Evolutionary conservation across 2,797 vertebrate species (phyloP).

Genomic region (Petrocephalus schoutedeni): DNA sequence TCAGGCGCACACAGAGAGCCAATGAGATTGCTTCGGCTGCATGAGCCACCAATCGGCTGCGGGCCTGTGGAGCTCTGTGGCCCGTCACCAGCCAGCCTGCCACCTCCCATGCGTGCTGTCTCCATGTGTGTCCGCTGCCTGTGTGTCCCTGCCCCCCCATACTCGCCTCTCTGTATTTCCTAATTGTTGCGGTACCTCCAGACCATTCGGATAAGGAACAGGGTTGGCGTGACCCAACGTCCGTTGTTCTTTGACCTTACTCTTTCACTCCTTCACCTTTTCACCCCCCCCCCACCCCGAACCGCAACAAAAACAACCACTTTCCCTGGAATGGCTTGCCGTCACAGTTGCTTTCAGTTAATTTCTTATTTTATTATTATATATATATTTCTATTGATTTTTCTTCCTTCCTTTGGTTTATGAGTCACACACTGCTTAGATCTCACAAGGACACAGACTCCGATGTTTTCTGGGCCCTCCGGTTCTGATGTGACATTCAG

Average conservation of each 20-base stretch:
- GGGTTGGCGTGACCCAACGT: slow-evolving; percentile 24
- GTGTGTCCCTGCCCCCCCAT: slow-evolving; percentile 28
- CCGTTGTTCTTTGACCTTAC: slow-evolving; percentile 19
- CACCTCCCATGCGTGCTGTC: slow-evolving; percentile 43
- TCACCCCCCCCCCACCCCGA: neutral
- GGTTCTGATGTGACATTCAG: slow-evolving; percentile 19
- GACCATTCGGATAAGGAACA: slow-evolving; percentile 48
- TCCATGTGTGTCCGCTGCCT: neutral
- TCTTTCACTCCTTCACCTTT: slow-evolving; percentile 26
- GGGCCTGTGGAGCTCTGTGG: slow-evolving; percentile 38
- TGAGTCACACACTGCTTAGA: slow-evolving; percentile 46
- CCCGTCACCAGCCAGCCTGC: slow-evolving; percentile 48
- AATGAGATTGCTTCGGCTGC: slow-evolving; percentile 40
- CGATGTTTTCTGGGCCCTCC: slow-evolving; percentile 34
- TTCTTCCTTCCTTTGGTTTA: slow-evolving; percentile 30
- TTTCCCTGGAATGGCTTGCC: slow-evolving; percentile 61
- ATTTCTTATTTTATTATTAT: slow-evolving; percentile 49
- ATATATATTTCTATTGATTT: slow-evolving; percentile 32
- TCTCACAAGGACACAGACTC: slow-evolving; percentile 47
- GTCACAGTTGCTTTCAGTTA: slow-evolving; percentile 50
- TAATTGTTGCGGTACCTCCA: slow-evolving; percentile 38
- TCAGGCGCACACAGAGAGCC: slow-evolving; percentile 27
- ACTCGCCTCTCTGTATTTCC: slow-evolving; percentile 44
- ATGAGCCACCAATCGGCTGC: slow-evolving; percentile 45
- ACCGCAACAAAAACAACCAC: slow-evolving; percentile 46